Evolutionary conservation across 2,888 invertebrate genomes (phyloP), one percentile per base, ranked within the genome.

Genomic region (Epistrophe eligans): DNA sequence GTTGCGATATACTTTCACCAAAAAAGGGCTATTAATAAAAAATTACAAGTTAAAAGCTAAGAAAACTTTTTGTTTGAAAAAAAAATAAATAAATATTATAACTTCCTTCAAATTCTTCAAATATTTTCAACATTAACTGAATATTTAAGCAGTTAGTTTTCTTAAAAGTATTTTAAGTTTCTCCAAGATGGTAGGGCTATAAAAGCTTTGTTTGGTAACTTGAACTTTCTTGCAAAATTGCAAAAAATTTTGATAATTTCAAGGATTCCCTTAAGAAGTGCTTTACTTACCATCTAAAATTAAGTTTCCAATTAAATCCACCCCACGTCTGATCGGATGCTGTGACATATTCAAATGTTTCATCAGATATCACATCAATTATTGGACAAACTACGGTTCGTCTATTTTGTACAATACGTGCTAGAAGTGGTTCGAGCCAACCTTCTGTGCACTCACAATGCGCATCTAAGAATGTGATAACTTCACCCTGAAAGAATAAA

Each of bases 261-360:
- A 55, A 5, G 11, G 10, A 38, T 17, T 6, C 17, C 0, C 7
- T 35, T 5, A 0, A 40, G 15, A 38, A 8, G 5, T 40, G 0
- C 6, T 35, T n/a, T 58, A 90, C 94, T 94, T 93, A 97, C 99
- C 99, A 99, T 94, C 99, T 96, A 94, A 99, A 99, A 94, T 99
- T 99, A 73, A 99, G 95, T 93, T 99, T 99, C 99, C 99, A 99
- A 94, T 99, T 99, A 94, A 99, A 99, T 32, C 99, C 99, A 88
- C 99, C 99, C 99, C 99, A 99, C 0, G 99, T 99, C 96, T 99
- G 98, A 92, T 99, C 99, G 1, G 99, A 99, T 0, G 99, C 99
- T 70, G 99, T 97, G 88, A 99, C 98, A 94, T 99, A 99, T 93
- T 99, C 99, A 93, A 99, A 99, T 6, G 98, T 98, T 90, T 99